These are phyloP conservation scores for Caenorhabditis uteleia DNA, from an alignment of 2,888 invertebrate species.

Conservation along the genomic window DNA sequence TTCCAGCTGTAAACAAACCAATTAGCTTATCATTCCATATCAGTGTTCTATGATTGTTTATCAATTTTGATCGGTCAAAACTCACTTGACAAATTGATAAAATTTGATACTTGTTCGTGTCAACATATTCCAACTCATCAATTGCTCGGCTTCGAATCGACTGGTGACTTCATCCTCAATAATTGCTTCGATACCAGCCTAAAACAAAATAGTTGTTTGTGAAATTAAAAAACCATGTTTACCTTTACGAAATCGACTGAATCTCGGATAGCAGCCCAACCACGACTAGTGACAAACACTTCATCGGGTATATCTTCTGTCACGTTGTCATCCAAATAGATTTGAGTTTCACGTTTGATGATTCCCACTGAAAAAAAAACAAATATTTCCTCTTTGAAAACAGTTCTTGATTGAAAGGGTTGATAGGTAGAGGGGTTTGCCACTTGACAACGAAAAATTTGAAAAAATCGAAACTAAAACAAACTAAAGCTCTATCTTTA, in stretches of 20 bases:
- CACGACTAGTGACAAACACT: slow-evolving; percentile 60
- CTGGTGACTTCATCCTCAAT: slow-evolving; percentile 98
- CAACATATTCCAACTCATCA: slow-evolving; percentile 88
- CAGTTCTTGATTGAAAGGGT: not conserved
- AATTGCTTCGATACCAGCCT: slow-evolving; percentile 87
- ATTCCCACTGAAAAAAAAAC: slow-evolving; percentile 45
- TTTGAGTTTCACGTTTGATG: slow-evolving; percentile 54
- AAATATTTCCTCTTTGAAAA: not conserved
- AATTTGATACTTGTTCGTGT: slow-evolving; percentile 76
- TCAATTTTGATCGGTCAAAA: not conserved
- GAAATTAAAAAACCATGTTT: not conserved
- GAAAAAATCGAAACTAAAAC: slow-evolving; percentile 3
- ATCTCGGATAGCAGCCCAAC: slow-evolving; percentile 65
- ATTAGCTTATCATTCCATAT: too few relatives aligned
- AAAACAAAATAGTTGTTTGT: not conserved
- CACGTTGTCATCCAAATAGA: slow-evolving; percentile 55
- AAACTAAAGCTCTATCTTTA: not conserved
- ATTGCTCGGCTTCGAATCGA: slow-evolving; percentile 88
- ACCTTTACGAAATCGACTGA: slow-evolving; percentile 65
- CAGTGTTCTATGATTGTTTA: too few relatives aligned
- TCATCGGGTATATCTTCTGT: slow-evolving; percentile 41
- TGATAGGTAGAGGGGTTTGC: too few relatives aligned
- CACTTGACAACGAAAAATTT: too few relatives aligned
- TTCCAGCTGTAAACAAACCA: slow-evolving; percentile 71
- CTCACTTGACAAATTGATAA: slow-evolving; percentile 65